A percentile compares a stretch with the other conserved stretches of the same genome.
These are phyloP conservation scores for Vimba vimba DNA, from an alignment of 2,113 vertebrate species.

Conservation along the genomic window DNA sequence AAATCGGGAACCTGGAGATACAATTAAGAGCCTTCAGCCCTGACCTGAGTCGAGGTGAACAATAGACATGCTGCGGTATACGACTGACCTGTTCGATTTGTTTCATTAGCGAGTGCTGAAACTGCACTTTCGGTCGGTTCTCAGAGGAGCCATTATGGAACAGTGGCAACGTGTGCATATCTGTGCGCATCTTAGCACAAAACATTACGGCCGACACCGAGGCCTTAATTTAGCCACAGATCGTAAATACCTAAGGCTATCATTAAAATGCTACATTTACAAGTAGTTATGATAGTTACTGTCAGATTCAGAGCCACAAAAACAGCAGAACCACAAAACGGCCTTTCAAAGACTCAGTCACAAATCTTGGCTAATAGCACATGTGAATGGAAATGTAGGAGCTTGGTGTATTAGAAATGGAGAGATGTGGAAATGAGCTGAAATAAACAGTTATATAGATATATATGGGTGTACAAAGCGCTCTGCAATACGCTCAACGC, in stretches of 20 bases:
- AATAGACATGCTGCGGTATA: conserved; percentile 46
- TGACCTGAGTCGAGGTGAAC: conserved; percentile 67
- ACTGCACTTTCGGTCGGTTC: conserved; percentile 84
- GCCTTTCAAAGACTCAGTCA: conserved; percentile 1
- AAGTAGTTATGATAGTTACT: conserved; percentile 22
- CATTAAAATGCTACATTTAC: conserved; percentile 57
- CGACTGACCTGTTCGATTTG: conserved; percentile 91
- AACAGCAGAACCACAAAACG: background rate
- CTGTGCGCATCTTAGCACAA: conserved; percentile 44
- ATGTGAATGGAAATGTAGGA: conserved; percentile 30
- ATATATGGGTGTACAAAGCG: conserved; percentile 34
- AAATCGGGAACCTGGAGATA: conserved; percentile 67
- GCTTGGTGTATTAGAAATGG: conserved; percentile 50
- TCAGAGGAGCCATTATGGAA: conserved; percentile 82
- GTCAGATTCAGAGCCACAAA: conserved; percentile 8
- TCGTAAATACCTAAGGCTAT: conserved; percentile 62
- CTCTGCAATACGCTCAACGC: background rate
- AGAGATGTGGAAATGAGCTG: conserved; percentile 28
- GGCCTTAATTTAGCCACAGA: conserved; percentile 39
- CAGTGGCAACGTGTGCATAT: conserved; percentile 55
- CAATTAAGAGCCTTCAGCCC: conserved; percentile 71
- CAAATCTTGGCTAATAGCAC: conserved; percentile 48
- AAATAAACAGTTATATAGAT: conserved; percentile 44
- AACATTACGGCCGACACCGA: conserved; percentile 20
- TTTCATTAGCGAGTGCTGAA: conserved; percentile 89